These are phyloP conservation scores for Lagenorhynchus albirostris DNA, from an alignment of 2,113 vertebrate species.

Conservation along the genomic window DNA sequence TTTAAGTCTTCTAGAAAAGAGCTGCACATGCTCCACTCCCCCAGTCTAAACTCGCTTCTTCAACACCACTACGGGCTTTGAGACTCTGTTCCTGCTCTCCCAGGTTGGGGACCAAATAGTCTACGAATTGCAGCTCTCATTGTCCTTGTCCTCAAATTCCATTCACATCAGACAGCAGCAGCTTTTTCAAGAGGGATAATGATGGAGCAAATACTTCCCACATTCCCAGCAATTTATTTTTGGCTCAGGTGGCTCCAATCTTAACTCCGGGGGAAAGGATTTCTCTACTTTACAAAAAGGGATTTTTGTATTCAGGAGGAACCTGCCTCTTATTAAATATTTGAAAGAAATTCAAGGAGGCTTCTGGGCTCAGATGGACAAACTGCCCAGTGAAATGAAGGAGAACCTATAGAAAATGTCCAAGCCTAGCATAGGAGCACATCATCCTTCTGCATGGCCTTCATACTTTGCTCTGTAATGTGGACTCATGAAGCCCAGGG, in stretches of 20 bases:
- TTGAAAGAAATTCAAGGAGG: neutral
- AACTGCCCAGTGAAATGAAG: neutral
- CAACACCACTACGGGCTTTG: rapidly evolving
- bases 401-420: neutral
- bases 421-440: neutral
- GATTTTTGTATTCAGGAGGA: neutral
- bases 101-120: neutral
- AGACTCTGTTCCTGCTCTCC: neutral
- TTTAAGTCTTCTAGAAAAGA: neutral
- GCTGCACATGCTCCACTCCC: neutral
- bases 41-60: neutral
- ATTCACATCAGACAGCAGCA: neutral
- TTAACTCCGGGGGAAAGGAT: neutral
- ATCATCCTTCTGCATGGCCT: neutral
- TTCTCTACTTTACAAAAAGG: neutral
- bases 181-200: neutral
- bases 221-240: neutral
- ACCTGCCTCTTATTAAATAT: neutral
- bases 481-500: neutral
- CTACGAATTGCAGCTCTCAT: neutral
- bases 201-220: neutral
- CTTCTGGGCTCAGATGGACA: neutral
- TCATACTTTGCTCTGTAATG: neutral
- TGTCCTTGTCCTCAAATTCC: neutral
- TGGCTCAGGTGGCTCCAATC: neutral